Evolutionary conservation across 2,888 invertebrate species (phyloP).

Genomic region (Malthinus flaveolus): DNA sequence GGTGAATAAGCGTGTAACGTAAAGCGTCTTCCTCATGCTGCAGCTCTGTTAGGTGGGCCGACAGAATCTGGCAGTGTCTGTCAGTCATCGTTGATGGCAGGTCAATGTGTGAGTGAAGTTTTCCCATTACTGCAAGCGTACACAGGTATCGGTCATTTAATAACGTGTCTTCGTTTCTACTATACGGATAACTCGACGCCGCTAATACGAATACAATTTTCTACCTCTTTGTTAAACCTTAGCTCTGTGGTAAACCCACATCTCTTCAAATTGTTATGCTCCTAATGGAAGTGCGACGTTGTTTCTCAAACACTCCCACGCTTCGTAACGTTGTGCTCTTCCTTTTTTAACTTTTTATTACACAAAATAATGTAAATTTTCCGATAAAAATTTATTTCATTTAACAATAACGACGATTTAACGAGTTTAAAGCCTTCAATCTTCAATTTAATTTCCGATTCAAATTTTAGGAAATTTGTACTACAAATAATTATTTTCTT

Average conservation of each 20-base stretch:
- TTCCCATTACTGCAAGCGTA: background rate
- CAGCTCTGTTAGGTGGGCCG: conserved; percentile 35
- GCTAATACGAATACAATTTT: background rate
- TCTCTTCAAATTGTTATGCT: conserved; percentile 24
- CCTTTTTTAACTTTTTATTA: background rate
- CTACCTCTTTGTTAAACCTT: conserved; percentile 4
- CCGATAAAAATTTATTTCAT: background rate
- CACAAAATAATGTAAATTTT: background rate
- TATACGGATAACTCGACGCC: background rate
- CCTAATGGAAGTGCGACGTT: conserved; percentile 38
- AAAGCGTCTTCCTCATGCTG: conserved; percentile 31
- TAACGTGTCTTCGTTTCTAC: conserved; percentile 5
- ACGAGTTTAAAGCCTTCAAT: too few relatives aligned
- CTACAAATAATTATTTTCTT: too few relatives aligned
- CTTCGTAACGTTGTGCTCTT: conserved; percentile 14
- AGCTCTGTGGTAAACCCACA: background rate
- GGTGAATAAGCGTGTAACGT: background rate
- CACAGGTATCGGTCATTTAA: conserved; percentile 15
- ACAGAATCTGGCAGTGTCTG: conserved; percentile 47
- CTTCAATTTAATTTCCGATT: too few relatives aligned
- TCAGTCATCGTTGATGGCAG: conserved; percentile 43
- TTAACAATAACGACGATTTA: too few relatives aligned
- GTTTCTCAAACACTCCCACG: conserved; percentile 46
- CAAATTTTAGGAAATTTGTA: too few relatives aligned
- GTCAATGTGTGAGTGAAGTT: conserved; percentile 10